Base-by-base conservation (phyloP, 2,113 vertebrate genomes). In the Ariopsis seemanni region DNA sequence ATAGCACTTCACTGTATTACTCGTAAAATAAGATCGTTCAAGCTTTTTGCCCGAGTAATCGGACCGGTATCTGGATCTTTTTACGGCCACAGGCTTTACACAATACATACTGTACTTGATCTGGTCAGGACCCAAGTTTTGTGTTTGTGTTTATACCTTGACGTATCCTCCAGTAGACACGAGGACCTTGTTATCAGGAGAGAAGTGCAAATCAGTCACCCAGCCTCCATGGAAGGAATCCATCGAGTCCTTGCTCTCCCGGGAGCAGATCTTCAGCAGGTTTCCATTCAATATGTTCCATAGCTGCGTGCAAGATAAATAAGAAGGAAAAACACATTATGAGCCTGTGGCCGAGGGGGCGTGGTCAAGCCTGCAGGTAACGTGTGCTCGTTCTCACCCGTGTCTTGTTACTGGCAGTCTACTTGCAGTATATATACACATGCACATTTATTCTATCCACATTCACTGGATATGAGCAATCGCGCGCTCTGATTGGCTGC, bases 151-250 rank as follows among this genome's bases (percentile, higher is more conserved):
- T 30, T 42, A 11, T 90, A 99, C 98, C 97, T 98, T 98, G 84
- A 99, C 94, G 91, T 97, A 97, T 18, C 97, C 98, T 8, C 97
- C 97, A 48, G 96, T 96, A 4, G 98, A 99, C 60, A 98, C 96
- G 58, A 99, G 96, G 80, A 95, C 93, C 88, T 93, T 93, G 93
- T 94, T 89, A 84, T 98, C 96, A 12, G 96, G 95, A 87, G 97
- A 98, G 93, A 99, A 99, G 89, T 95, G 96, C 89, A 99, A 94
- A 92, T 97, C 97, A 0, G 97, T 98, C 89, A 99, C 96, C 98
- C 98, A 99, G 72, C 97, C 97, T 72, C 96, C 97, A 0, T 98
- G 96, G 1, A 96, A 94, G 0, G 95, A 96, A 83, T 97, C 95
- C 93, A 95, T 96, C 89, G 94, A 96, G 0, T 98, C 96, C 88